Base-by-base conservation (phyloP, 1,140 invertebrate genomes). In the Aphis craccivora region DNA sequence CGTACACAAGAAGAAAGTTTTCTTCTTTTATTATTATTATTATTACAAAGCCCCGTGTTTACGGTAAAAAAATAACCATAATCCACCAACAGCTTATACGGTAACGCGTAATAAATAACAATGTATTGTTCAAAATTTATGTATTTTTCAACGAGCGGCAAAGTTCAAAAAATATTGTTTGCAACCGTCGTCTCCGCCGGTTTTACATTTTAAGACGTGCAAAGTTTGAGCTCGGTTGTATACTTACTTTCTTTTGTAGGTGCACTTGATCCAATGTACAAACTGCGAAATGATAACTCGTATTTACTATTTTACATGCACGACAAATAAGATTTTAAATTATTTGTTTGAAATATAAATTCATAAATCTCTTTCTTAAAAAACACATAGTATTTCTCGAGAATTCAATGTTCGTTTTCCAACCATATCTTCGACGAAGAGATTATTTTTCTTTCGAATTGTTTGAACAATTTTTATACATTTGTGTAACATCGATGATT, bases 81-180 rank as follows among this genome's bases (percentile, higher is more conserved):
- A 91, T 91, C 90, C 60, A 76, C 37, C 55, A 76, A 67, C 40
- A 81, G 67, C 90, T 55, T 89, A 91, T 67, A 91, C 90, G 43
- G 90, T 91, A 91, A 91, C 90, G 90, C 37, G 67, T 76, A 91
- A 91, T 91, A 91, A 91, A 91, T 91, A 91, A 91, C 53, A 67
- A 48, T 67, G 90, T 91, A 76, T 91, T 91, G 67, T 81, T 55
- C 14, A 67, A 76, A 91, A 91, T 91, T 91, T 91, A 91, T 91
- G 90, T 91, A 48, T 91, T 91, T 91, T 91, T 91, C 67, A 91
- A 67, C 90, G 60, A 91, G 43, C 67, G 90, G 51, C 53, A 89
- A 89, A 89, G 88, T 89, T 89, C 88, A 48, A 89, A 55, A 89
- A 89, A 89, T 55, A 89, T 55, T 89, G n/a, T 89, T 55, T 35